Base-by-base conservation (phyloP, 1,140 invertebrate genomes). In the Propsilocerus akamusi region DNA sequence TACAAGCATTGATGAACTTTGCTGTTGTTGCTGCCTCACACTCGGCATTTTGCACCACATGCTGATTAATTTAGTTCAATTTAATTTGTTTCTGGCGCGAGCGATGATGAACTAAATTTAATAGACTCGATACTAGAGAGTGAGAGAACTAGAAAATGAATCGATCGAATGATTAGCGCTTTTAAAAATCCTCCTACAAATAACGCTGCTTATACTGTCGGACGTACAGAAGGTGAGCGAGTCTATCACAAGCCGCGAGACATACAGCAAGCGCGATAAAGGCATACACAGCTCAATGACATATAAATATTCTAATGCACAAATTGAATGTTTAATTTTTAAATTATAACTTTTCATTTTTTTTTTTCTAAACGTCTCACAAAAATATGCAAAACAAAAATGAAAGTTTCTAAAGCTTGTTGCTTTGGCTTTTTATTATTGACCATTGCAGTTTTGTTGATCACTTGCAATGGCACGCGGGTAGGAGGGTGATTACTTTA, bases 131-230 rank as follows among this genome's bases (percentile, higher is more conserved):
- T 41, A 20, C 34, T 41, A 7, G 4, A 30, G 10, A 3, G 28
- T 12, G 10, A 12, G 28, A 41, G 34, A 41, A 41, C n/a, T n/a
- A n/a, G n/a, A 37, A 41, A 41, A 37, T 37, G 32, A 12, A 17
- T 37, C 14, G 6, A 7, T 37, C 14, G 6, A n/a, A 37, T 8
- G 22, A 17, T 41, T 14, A 41, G 12, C 28, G 28, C 34, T n/a
- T n/a, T n/a, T n/a, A n/a, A 10, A 41, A 41, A 41, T 41, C 34
- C 34, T 41, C 34, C 34, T 20, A 41, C 34, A 17, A 41, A 41
- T 41, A 20, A 14, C 14, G 8, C 22, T 41, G n/a, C 32, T 4
- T 6, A n/a, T n/a, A n/a, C n/a, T n/a, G n/a, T n/a, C 34, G 14
- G 34, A 5, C 17, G 10, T 17, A 8, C 34, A 41, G 34, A 41